A percentile compares a stretch with the other conserved stretches of the same genome.
These are phyloP conservation scores for Malurus elegans DNA, from an alignment of 2,113 vertebrate genomes.

Conservation along the genomic window DNA sequence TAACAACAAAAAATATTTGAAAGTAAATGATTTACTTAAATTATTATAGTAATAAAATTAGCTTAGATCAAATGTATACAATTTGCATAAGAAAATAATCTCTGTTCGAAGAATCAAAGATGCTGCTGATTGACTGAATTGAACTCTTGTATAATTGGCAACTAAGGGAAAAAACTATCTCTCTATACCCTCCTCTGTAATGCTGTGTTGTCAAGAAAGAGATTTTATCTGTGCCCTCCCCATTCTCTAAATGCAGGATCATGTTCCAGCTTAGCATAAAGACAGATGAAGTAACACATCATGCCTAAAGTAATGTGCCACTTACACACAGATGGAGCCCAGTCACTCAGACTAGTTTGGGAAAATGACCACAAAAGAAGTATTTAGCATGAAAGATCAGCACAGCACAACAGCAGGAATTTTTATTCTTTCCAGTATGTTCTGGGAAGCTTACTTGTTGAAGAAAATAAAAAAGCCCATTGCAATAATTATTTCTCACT, in stretches of 20 bases:
- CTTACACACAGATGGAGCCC: slow-evolving; percentile 6
- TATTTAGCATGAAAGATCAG: not conserved
- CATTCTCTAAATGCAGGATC: not conserved
- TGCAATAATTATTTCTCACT: not conserved
- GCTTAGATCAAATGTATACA: not conserved
- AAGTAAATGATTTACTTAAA: not conserved
- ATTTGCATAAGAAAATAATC: not conserved
- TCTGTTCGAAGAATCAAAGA: not conserved
- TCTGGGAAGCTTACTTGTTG: not conserved
- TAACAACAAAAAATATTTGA: not conserved
- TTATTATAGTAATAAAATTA: not conserved
- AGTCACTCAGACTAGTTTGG: not conserved
- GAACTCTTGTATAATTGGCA: not conserved
- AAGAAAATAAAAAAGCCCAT: not conserved
- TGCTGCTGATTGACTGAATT: not conserved
- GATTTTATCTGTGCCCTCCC: not conserved
- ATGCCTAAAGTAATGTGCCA: not conserved
- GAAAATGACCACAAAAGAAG: not conserved
- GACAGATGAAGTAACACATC: not conserved
- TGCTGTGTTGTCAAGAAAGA: not conserved
- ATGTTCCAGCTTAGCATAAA: not conserved
- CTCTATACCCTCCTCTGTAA: not conserved
- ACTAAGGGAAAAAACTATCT: not conserved
- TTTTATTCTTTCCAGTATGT: not conserved
- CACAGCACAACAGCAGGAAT: not conserved